These are phyloP conservation scores for Phodopus roborovskii DNA, from an alignment of 2,113 vertebrate genomes.

Conservation along the genomic window DNA sequence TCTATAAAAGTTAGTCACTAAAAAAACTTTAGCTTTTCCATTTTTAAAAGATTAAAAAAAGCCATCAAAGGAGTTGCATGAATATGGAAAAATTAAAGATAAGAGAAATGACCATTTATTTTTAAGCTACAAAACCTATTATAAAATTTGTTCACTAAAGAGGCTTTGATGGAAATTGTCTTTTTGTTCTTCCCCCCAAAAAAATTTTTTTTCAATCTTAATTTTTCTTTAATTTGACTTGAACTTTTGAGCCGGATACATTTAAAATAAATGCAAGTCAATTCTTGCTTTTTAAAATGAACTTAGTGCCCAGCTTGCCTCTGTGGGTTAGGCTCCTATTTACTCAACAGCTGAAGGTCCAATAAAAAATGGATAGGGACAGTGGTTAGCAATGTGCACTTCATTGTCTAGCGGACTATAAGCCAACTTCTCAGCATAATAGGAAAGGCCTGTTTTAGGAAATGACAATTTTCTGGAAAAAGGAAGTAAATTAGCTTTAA, in stretches of 20 bases:
- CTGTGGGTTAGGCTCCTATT: not conserved
- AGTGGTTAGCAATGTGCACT: not conserved
- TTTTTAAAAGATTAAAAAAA: slow-evolving; percentile 6
- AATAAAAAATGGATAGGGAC: not conserved
- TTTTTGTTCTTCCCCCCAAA: not conserved
- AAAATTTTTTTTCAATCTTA: not conserved
- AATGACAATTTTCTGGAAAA: slow-evolving; percentile 30
- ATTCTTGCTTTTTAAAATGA: not conserved
- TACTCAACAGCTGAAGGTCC: not conserved
- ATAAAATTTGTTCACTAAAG: not conserved
- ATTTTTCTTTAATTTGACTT: not conserved
- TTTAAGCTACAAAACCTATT: slow-evolving; percentile 59
- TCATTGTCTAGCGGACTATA: not conserved
- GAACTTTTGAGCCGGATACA: not conserved
- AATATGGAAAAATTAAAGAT: slow-evolving; percentile 42
- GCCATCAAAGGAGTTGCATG: not conserved
- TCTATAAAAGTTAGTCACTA: slow-evolving; percentile 29
- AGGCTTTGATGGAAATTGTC: not conserved
- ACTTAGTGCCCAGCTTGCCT: not conserved
- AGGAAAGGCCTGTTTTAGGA: slow-evolving; percentile 33
- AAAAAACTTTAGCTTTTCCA: slow-evolving; percentile 22
- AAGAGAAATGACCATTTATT: slow-evolving; percentile 7
- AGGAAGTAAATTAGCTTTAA: not conserved
- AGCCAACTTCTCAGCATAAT: not conserved
- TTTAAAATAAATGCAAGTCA: slow-evolving; percentile 57